Percentiles rank a stretch among this genome's conserved stretches.
These are phyloP conservation scores for Noturus placidus DNA, from an alignment of 2,113 vertebrate genomes.

Conservation along the genomic window DNA sequence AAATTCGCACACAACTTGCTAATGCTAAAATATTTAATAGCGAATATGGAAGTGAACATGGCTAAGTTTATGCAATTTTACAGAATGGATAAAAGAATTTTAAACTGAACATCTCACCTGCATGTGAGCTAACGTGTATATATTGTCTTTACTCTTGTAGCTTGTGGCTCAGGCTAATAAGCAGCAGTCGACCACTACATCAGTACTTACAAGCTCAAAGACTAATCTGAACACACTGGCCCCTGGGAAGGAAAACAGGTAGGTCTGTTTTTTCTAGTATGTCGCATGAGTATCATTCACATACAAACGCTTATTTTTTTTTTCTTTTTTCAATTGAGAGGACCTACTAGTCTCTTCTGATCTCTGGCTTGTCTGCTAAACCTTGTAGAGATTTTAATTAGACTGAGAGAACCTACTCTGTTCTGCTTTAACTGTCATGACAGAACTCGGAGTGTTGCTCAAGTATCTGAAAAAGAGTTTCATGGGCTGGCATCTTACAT, in stretches of 20 bases:
- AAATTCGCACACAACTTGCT: not conserved
- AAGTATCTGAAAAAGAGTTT: slow-evolving; percentile 66
- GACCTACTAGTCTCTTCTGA: not conserved
- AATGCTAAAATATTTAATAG: not conserved
- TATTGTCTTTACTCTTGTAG: not conserved
- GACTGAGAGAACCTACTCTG: not conserved
- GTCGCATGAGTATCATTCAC: not conserved
- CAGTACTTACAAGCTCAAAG: not conserved
- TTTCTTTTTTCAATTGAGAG: too few relatives aligned
- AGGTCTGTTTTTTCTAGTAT: not conserved
- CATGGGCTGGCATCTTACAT: slow-evolving; percentile 65
- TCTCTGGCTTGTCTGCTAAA: not conserved
- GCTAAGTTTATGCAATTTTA: not conserved
- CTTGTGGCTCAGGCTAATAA: slow-evolving; percentile 63
- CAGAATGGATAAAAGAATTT: not conserved
- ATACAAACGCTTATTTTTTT: too few relatives aligned
- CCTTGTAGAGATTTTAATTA: not conserved
- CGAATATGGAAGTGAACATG: not conserved
- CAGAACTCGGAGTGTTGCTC: slow-evolving; percentile 47
- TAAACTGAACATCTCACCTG: not conserved
- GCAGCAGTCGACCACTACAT: slow-evolving; percentile 45
- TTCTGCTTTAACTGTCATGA: not conserved
- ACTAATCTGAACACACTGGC: slow-evolving; percentile 4
- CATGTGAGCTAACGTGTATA: not conserved
- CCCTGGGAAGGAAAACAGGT: slow-evolving; percentile 60